Evolutionary conservation across 53 echinoderm and acorn worm species (phyloP).

Genomic region (Apostichopus leukothele): DNA sequence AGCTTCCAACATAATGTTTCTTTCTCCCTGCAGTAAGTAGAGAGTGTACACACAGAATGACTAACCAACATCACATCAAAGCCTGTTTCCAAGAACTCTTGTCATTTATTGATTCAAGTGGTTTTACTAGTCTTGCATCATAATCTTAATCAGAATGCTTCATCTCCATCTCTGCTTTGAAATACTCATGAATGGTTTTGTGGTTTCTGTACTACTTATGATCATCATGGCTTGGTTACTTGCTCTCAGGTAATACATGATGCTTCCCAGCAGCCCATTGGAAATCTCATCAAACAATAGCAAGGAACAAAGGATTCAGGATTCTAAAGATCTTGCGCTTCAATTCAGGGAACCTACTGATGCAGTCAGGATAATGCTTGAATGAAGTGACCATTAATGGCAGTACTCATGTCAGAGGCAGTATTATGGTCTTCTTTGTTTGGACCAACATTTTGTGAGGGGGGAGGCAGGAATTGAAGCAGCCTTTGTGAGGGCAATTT

Average conservation of each 20-base stretch:
- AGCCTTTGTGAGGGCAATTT: no score
- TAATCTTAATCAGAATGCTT: background rate
- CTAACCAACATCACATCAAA: background rate
- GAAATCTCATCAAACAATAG: background rate
- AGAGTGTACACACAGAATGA: background rate
- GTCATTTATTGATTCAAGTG: background rate
- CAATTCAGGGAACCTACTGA: background rate
- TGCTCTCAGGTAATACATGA: background rate
- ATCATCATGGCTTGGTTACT: no score
- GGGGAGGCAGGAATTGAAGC: no score
- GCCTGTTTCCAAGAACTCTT: background rate
- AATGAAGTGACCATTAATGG: background rate
- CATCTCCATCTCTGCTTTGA: no score
- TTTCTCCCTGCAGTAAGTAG: no score
- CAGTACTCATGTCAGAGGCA: background rate
- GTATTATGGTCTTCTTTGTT: no score
- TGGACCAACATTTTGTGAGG: no score
- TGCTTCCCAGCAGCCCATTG: background rate
- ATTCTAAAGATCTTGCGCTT: background rate
- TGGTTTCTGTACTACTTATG: no score
- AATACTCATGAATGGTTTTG: no score
- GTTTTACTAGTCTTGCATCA: background rate
- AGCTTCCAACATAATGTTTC: no score
- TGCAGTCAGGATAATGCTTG: background rate
- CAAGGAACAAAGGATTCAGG: background rate